These are phyloP conservation scores for Harmothoe impar DNA, from an alignment of 2,888 invertebrate species.

Conservation along the genomic window DNA sequence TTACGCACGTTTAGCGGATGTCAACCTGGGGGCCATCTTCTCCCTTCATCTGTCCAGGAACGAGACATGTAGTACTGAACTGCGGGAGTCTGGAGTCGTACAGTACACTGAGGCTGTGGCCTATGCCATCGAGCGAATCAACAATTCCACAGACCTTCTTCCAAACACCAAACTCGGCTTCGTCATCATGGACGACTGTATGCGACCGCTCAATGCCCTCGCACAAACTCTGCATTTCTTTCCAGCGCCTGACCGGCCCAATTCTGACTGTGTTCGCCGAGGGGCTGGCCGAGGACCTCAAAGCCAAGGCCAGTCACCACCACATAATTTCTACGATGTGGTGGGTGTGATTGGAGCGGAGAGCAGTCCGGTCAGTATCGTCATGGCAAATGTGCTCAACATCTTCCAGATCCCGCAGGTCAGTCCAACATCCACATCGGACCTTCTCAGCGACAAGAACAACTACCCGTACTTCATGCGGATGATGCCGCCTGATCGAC, in stretches of 20 bases:
- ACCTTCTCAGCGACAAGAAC: conserved; percentile 77
- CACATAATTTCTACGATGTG: conserved; percentile 72
- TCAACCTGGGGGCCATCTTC: conserved; percentile 74
- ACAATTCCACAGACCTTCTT: conserved; percentile 70
- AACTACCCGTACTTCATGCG: conserved; percentile 78
- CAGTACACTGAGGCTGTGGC: conserved; percentile 75
- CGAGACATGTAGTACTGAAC: conserved; percentile 67
- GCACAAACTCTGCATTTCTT: conserved; percentile 74
- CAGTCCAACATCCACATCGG: conserved; percentile 77
- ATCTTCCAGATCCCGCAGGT: conserved; percentile 77
- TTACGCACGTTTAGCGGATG: conserved; percentile 70
- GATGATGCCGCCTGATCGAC: conserved; percentile 78
- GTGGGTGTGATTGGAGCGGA: conserved; percentile 78
- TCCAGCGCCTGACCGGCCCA: conserved; percentile 64
- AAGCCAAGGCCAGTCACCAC: background rate
- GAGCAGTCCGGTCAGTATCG: conserved; percentile 75
- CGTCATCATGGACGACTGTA: conserved; percentile 76
- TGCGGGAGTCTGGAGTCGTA: conserved; percentile 72
- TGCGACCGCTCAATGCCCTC: conserved; percentile 74
- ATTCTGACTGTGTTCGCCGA: background rate
- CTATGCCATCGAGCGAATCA: conserved; percentile 74
- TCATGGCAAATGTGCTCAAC: conserved; percentile 76
- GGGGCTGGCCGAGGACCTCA: background rate
- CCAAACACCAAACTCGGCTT: conserved; percentile 73
- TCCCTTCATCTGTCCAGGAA: conserved; percentile 68